Conservation (phyloP, 2,113 vertebrate genomes). For the Pterocles gutturalis region DNA sequence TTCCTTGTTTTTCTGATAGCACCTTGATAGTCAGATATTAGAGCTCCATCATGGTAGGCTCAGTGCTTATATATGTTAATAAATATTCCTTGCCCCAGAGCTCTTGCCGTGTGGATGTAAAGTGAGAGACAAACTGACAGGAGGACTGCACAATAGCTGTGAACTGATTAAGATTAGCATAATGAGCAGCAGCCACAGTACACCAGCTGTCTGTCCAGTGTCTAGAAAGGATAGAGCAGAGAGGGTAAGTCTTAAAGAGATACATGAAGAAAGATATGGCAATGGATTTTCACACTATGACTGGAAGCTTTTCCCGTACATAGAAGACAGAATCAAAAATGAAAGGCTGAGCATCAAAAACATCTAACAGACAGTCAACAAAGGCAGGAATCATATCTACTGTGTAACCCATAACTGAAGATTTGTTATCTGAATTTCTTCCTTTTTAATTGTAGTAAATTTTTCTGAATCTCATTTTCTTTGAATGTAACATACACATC, state of each 20-base stretch:
- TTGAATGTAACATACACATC: not conserved
- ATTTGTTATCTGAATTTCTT: not conserved
- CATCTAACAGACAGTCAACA: not conserved
- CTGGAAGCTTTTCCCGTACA: not conserved
- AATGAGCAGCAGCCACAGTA: not conserved
- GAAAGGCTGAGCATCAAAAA: not conserved
- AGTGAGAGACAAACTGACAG: conserved; percentile 14
- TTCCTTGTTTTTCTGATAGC: not conserved
- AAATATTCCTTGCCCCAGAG: not conserved
- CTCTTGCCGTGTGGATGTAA: not conserved
- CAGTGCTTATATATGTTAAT: not conserved
- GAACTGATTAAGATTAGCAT: conserved; percentile 37
- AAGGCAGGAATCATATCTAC: not conserved
- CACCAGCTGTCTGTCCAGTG: not conserved
- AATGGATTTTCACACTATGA: not conserved
- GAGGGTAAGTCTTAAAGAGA: not conserved
- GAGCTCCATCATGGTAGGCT: not conserved
- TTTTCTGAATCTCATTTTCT: not conserved
- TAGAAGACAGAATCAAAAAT: not conserved
- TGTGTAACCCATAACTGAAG: not conserved
- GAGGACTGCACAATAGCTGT: not conserved
- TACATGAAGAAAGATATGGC: not conserved
- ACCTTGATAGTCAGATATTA: not conserved
- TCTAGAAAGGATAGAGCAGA: not conserved
- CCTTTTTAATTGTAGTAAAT: rapidly evolving